Evolutionary conservation across 1,140 invertebrate species (phyloP).

Genomic region (Stenopsyche tienmushanensis): DNA sequence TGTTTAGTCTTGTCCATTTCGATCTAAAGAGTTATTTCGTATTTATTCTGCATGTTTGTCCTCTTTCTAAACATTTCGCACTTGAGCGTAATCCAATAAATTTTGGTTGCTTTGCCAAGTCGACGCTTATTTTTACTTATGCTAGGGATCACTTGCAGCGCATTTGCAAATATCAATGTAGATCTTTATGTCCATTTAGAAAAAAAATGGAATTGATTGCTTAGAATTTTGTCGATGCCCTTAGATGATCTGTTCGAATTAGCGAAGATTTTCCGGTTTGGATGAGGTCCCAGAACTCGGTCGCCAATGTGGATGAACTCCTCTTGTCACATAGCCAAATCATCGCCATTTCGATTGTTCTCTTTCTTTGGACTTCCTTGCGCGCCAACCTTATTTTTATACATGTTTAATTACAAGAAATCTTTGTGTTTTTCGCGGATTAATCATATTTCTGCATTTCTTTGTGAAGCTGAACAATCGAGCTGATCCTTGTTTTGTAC

Average conservation of each 20-base stretch:
- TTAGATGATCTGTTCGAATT: too few species aligned
- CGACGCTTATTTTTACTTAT: background rate
- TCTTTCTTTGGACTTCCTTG: too few species aligned
- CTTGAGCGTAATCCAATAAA: background rate
- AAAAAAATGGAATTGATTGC: too few species aligned
- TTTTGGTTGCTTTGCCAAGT: background rate
- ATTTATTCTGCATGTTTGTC: background rate
- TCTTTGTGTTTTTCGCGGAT: too few species aligned
- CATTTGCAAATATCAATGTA: background rate
- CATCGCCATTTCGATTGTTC: background rate
- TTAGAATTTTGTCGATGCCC: too few species aligned
- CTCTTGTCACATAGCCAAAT: background rate
- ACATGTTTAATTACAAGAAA: too few species aligned
- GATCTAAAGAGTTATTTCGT: background rate
- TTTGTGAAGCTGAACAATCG: too few species aligned
- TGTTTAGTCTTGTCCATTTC: background rate
- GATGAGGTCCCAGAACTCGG: background rate
- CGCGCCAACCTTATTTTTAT: too few species aligned
- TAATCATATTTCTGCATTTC: too few species aligned
- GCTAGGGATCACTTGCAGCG: background rate
- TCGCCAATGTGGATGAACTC: background rate
- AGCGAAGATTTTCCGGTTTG: too few species aligned
- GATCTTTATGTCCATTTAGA: too few species aligned
- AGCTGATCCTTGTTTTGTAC: too few species aligned
- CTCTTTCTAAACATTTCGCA: background rate